Conservation (phyloP, 2,797 vertebrate genomes). For the Anguilla obscura region DNA sequence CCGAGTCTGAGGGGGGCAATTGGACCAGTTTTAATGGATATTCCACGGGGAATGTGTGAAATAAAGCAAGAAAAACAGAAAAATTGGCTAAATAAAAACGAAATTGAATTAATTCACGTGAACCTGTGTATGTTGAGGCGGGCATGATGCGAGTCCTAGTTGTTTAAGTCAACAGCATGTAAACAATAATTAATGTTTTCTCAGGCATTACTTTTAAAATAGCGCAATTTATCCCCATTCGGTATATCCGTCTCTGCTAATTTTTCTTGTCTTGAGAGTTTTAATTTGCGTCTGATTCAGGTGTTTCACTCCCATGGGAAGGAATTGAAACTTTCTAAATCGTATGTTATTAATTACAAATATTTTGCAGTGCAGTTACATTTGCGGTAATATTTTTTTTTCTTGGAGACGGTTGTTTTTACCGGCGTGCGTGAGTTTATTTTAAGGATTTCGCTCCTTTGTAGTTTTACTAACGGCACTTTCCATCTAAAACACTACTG, state of each 20-base stretch:
- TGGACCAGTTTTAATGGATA: conserved; percentile 54
- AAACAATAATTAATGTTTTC: neutral
- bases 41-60: neutral
- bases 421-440: neutral
- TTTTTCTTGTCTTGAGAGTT: neutral
- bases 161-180: neutral
- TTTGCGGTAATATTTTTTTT: too few relatives aligned
- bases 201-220: neutral
- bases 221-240: neutral
- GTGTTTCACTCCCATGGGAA: neutral
- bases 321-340: neutral
- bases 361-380: neutral
- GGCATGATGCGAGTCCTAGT: neutral
- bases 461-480: neutral
- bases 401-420: neutral
- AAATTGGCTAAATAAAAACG: neutral
- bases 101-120: neutral
- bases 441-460: neutral
- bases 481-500: neutral
- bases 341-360: neutral
- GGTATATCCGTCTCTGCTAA: neutral
- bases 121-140: neutral
- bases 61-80: neutral
- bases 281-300: neutral
- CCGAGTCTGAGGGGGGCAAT: conserved; percentile 57